Conservation (phyloP, 2,797 vertebrate species). For the Sebastes kiyomatsui region DNA sequence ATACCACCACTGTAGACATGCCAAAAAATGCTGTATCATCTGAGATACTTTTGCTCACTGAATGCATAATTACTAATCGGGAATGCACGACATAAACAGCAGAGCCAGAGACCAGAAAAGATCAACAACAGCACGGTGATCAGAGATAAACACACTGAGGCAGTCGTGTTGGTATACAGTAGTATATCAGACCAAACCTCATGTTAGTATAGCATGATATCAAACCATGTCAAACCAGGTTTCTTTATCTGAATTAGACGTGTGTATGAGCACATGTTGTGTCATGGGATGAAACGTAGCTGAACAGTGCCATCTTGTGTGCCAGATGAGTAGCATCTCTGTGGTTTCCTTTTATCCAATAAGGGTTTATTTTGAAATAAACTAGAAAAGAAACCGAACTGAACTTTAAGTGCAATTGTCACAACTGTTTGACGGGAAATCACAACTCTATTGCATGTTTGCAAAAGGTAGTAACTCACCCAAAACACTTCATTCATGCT, state of each 20-base stretch:
- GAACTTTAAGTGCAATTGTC: too few species aligned
- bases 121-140: background rate
- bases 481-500: too few species aligned
- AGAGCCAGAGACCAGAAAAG: background rate
- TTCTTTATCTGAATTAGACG: background rate
- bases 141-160: background rate
- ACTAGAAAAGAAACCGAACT: background rate
- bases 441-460: too few species aligned
- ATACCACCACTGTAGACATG: constrained; percentile 25
- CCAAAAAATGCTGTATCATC: constrained; percentile 28
- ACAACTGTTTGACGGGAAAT: too few species aligned
- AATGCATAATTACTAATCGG: constrained; percentile 20
- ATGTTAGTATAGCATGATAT: background rate
- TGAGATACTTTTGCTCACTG: constrained; percentile 8
- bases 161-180: background rate
- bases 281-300: constrained; percentile 12
- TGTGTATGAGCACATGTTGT: background rate
- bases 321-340: background rate
- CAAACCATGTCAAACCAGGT: background rate
- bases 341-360: background rate
- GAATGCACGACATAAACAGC: constrained; percentile 2
- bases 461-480: too few species aligned
- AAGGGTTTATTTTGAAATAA: background rate
- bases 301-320: constrained; percentile 70
- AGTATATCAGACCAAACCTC: too few species aligned